Conservation (phyloP, 2,113 vertebrate species). For the Crotalus helleri region DNA sequence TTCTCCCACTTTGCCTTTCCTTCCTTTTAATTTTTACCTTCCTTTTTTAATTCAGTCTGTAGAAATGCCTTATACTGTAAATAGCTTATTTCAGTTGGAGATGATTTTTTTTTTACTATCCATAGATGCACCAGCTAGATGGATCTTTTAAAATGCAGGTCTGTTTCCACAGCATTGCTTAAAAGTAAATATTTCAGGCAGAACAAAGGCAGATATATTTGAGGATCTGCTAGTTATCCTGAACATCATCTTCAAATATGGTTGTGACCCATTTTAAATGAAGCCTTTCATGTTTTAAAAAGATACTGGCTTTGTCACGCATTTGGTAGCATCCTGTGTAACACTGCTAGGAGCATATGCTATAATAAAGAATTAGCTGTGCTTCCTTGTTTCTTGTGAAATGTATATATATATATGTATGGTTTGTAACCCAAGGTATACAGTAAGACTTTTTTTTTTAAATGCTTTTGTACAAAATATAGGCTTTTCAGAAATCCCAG, state of each 20-base stretch:
- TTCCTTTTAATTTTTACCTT: background rate
- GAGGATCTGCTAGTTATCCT: conserved; percentile 23
- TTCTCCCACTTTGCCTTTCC: background rate
- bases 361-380: conserved; percentile 43
- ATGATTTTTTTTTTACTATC: background rate
- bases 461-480: conserved; percentile 1
- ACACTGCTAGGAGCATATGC: conserved; percentile 20
- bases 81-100: conserved; percentile 5
- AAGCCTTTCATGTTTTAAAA: conserved; percentile 7
- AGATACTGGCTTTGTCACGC: conserved; percentile 25
- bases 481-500: conserved; percentile 10
- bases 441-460: background rate
- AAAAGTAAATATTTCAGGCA: background rate
- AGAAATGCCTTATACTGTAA: background rate
- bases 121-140: conserved; percentile 7
- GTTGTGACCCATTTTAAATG: conserved; percentile 23
- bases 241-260: background rate
- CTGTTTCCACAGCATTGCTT: conserved; percentile 6
- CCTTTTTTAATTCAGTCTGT: background rate
- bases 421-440: conserved; percentile 20
- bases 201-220: conserved; percentile 5
- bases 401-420: background rate
- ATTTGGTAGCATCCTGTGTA: conserved; percentile 25
- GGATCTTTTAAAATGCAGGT: background rate
- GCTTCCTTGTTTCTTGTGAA: conserved; percentile 40